Conservation (phyloP, 1,140 invertebrate genomes). For the Drosophila seguyi region DNA sequence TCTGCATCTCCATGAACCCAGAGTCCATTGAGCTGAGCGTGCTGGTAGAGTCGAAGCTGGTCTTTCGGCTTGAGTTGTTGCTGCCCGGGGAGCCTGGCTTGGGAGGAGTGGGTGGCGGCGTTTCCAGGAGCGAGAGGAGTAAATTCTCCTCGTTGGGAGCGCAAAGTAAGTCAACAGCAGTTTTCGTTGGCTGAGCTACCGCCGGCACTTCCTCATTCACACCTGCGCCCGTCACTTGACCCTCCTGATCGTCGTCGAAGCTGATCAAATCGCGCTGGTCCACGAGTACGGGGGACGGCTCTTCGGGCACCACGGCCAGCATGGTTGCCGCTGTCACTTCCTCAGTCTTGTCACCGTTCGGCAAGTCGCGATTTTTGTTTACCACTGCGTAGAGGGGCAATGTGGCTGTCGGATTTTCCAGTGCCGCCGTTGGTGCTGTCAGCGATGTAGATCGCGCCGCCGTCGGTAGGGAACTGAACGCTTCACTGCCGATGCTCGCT, state of each 20-base stretch:
- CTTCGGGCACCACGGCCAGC: conserved; percentile 71
- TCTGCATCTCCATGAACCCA: conserved; percentile 85
- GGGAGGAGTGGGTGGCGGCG: conserved; percentile 55
- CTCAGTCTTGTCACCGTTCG: conserved; percentile 40
- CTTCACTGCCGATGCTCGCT: conserved; percentile 32
- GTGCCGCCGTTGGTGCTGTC: conserved; percentile 16
- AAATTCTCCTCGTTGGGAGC: conserved; percentile 63
- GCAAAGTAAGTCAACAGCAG: conserved; percentile 63
- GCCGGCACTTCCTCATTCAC: background rate
- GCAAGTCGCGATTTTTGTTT: conserved; percentile 64
- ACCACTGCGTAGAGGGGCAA: conserved; percentile 64
- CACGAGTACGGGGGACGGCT: conserved; percentile 18
- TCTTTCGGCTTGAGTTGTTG: conserved; percentile 82
- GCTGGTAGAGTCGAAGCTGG: conserved; percentile 84
- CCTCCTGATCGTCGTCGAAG: conserved; percentile 70
- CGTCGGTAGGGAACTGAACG: conserved; percentile 67
- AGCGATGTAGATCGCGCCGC: conserved; percentile 70
- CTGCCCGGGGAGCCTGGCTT: conserved; percentile 61
- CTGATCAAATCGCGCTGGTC: conserved; percentile 74
- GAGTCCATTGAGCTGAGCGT: conserved; percentile 85
- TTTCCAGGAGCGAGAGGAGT: conserved; percentile 41
- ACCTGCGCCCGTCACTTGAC: background rate
- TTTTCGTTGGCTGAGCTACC: conserved; percentile 5
- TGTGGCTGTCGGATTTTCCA: conserved; percentile 3
- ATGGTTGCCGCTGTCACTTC: conserved; percentile 38